phyloP scores from a whole-genome alignment of 35 echinoderm and acorn worm genomes.

The Heliocidaris tuberculata region DNA sequence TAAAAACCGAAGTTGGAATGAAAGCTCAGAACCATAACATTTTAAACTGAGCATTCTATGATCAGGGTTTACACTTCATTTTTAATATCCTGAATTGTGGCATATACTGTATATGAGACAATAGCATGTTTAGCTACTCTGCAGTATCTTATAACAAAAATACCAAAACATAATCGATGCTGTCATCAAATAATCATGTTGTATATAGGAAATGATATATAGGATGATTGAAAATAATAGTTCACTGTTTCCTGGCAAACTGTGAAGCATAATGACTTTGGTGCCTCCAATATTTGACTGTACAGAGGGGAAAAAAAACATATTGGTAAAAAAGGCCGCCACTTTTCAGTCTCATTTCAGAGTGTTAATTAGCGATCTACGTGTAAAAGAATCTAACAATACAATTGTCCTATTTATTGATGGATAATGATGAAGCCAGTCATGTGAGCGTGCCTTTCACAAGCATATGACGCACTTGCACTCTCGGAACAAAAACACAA shows the following conservation, averaged over 20 bases:
- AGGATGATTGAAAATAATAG: background rate
- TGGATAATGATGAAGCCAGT: background rate
- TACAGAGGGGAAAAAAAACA: background rate
- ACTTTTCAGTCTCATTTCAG: background rate
- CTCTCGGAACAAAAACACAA: background rate
- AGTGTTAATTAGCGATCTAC: background rate
- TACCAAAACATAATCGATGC: background rate
- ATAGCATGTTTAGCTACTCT: too few relatives aligned
- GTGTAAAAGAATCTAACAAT: background rate
- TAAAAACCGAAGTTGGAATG: too few relatives aligned
- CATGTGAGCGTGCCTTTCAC: background rate
- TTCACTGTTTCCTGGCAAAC: background rate
- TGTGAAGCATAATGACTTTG: background rate
- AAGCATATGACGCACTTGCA: background rate
- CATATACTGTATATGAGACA: too few relatives aligned
- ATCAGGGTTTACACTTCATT: too few relatives aligned
- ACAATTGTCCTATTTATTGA: background rate
- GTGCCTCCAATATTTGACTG: background rate
- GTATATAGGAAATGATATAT: background rate
- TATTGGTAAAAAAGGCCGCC: background rate
- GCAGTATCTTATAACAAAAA: background rate
- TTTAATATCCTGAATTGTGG: too few relatives aligned
- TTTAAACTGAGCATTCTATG: too few relatives aligned
- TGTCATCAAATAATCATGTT: background rate
- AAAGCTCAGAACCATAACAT: too few relatives aligned